Evolutionary conservation across 2,113 vertebrate species (phyloP).

Genomic region (Pseudopodoces humilis): DNA sequence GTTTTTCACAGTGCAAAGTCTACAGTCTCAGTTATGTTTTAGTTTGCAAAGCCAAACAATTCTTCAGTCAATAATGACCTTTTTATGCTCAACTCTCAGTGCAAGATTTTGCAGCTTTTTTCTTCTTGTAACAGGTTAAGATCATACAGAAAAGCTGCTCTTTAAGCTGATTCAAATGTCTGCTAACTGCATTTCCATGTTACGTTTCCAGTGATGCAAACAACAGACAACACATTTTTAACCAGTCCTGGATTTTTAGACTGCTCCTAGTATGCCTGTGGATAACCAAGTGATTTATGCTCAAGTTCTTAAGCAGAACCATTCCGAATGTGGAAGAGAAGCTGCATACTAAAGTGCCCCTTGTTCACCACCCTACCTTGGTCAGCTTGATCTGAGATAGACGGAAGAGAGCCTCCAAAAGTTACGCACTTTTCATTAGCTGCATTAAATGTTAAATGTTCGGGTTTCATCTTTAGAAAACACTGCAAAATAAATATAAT

Average conservation of each 20-base stretch:
- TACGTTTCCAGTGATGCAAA: background rate
- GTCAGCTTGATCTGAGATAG: constrained; percentile 85
- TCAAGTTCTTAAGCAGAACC: background rate
- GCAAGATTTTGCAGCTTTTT: background rate
- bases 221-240: background rate
- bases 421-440: constrained; percentile 79
- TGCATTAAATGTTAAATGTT: constrained; percentile 65
- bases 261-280: background rate
- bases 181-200: background rate
- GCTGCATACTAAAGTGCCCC: background rate
- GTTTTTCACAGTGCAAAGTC: background rate
- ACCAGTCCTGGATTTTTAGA: background rate
- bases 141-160: background rate
- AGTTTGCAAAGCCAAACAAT: background rate
- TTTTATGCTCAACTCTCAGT: background rate
- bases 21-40: background rate
- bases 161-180: background rate
- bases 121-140: background rate
- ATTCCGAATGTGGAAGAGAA: background rate
- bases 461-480: constrained; percentile 72
- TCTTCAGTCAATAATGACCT: background rate
- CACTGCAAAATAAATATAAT: constrained; percentile 81
- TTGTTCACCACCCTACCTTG: constrained; percentile 80
- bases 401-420: constrained; percentile 82
- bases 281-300: background rate